Base-by-base conservation (phyloP, 1,140 invertebrate species). In the Drosophila sturtevanti region DNA sequence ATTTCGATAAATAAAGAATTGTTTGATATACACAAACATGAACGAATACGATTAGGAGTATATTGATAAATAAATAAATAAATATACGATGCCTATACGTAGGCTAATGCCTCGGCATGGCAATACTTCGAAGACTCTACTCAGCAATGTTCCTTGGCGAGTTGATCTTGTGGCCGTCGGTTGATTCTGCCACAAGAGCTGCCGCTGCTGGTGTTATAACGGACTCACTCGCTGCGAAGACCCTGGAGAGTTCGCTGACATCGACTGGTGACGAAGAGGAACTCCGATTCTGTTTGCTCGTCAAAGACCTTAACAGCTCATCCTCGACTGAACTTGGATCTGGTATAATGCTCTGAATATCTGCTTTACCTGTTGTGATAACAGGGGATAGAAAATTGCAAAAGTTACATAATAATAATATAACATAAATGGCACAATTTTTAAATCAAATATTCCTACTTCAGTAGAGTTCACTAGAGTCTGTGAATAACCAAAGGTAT, bases 1-100 rank as follows among this genome's bases (percentile, higher is more conserved):
- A n/a, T 16, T 11, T 52, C 10, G 16, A 35, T 22, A 63, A 51
- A 52, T 63, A 34, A 63, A 21, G 27, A 24, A 51, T 52, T 52
- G 38, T 18, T 12, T 63, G 59, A 12, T 44, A 24, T 24, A 61
- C n/a, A 44, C 37, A 61, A 61, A 61, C 38, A 61, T 24, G 24
- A 61, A 61, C 59, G 38, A 44, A 10, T 61, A 61, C 59, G 41
- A 11, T 61, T 35, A 31, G 35, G 34, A 27, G 22, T 44, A 63
- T 60, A 63, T 62, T 63, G 35, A 68, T 63, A 61, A 52, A 54
- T 63, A 51, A 68, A 65, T 27, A 59, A 38, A 58, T 63, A 55
- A 67, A 31, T 66, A 48, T 37, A 66, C 10, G 41, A 48, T 48
- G 41, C 9, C 41, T 0, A 48, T 21, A 9, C 16, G 9, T 21